A percentile compares a stretch with the other conserved stretches of the same genome.
Conservation (phyloP, 2,888 invertebrate genomes). For the Thecocarcelia acutangulata region DNA sequence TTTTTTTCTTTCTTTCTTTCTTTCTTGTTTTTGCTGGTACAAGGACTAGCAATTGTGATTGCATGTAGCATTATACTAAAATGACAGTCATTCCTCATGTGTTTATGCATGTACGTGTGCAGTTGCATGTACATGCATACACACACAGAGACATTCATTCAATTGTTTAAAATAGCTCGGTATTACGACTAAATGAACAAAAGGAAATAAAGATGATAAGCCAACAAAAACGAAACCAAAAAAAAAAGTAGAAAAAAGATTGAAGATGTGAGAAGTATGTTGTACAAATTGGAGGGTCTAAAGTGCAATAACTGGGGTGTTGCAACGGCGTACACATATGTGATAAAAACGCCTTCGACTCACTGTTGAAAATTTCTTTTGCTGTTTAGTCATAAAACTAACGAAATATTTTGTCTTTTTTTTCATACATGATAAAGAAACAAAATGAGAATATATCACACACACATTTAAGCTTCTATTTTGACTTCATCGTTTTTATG, state of each 20-base stretch:
- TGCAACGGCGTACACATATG: constrained; percentile 28
- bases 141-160: neutral
- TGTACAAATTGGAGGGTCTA: constrained; percentile 54
- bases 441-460: neutral
- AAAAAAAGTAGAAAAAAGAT: constrained; percentile 9
- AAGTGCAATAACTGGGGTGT: constrained; percentile 56
- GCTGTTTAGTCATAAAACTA: constrained; percentile 5
- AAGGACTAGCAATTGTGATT: constrained; percentile 41
- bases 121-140: neutral
- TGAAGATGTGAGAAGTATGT: constrained; percentile 45
- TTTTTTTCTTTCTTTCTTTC: neutral
- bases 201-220: constrained; percentile 58
- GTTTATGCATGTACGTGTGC: no score
- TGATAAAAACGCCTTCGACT: constrained; percentile 54
- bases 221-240: constrained; percentile 30
- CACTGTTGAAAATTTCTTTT: constrained; percentile 29
- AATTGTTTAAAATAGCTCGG: constrained; percentile 41
- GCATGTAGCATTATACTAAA: constrained; percentile 30
- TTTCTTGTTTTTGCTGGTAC: constrained; percentile 1
- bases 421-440: constrained; percentile 7
- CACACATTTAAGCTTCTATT: constrained; percentile 1
- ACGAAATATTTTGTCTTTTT: constrained; percentile 36
- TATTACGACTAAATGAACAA: constrained; percentile 57
- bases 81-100: constrained; percentile 1
- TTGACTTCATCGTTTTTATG: neutral